Evolutionary conservation across 2,888 invertebrate species (phyloP).

Genomic region (Druceiella hillmani): DNA sequence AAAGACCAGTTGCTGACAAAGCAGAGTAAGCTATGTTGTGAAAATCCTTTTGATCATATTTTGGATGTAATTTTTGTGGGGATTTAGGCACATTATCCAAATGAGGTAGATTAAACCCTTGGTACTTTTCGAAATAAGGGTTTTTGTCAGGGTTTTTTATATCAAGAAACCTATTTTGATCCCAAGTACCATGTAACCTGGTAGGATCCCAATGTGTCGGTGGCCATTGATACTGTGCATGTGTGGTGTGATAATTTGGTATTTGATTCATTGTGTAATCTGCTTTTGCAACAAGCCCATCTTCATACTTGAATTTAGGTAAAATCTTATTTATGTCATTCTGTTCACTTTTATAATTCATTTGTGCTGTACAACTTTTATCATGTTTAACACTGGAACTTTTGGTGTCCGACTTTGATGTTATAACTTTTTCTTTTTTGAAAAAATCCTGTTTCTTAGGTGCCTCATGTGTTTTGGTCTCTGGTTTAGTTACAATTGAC

Average conservation of each 20-base stretch:
- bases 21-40: conserved; percentile 46
- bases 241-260: conserved; percentile 61
- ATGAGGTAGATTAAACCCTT: conserved; percentile 54
- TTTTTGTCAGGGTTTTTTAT: conserved; percentile 49
- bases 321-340: conserved; percentile 51
- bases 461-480: conserved; percentile 37
- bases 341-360: conserved; percentile 40
- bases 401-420: conserved; percentile 38
- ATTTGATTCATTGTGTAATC: conserved; percentile 62
- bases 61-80: conserved; percentile 53
- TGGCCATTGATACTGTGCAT: conserved; percentile 60
- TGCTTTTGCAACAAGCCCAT: conserved; percentile 51
- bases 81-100: conserved; percentile 56
- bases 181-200: conserved; percentile 49
- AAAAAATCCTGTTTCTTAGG: conserved; percentile 50
- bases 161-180: conserved; percentile 45
- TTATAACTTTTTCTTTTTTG: conserved; percentile 46
- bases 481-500: conserved; percentile 36
- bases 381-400: conserved; percentile 42
- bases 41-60: conserved; percentile 47
- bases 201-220: conserved; percentile 54
- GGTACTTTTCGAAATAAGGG: conserved; percentile 53
- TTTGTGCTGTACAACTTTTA: conserved; percentile 38
- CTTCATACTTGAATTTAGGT: conserved; percentile 49
- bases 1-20: conserved; percentile 35